These are phyloP conservation scores for Pogonomyrmex barbatus DNA, from an alignment of 1,140 invertebrate species.

Conservation along the genomic window DNA sequence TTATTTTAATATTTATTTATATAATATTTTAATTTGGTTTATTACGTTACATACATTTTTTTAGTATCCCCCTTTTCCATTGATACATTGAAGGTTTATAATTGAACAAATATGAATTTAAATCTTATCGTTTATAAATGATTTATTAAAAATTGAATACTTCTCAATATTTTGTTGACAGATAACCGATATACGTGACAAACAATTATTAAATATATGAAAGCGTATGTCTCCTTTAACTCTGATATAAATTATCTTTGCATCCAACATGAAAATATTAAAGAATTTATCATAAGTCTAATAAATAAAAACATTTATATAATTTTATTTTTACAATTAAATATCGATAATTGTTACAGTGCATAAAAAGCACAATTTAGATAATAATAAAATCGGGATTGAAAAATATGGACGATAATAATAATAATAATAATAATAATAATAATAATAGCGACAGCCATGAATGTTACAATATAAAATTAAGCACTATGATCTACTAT, in stretches of 20 bases:
- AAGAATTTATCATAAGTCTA: background rate
- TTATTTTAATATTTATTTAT: constrained; percentile 19
- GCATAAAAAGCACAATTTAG: background rate
- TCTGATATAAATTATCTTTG: background rate
- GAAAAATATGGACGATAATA: background rate
- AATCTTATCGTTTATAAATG: constrained; percentile 17
- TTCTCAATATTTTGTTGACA: background rate
- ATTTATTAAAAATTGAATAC: constrained; percentile 26
- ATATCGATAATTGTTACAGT: background rate
- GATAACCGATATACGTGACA: background rate
- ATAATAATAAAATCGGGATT: background rate
- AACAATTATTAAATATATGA: background rate
- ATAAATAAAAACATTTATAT: background rate
- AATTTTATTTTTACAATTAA: background rate
- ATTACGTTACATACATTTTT: background rate
- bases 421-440: background rate
- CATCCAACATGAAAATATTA: background rate
- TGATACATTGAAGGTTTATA: background rate
- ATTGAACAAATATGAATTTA: constrained; percentile 30
- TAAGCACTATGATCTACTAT: too few species aligned
- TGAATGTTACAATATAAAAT: background rate
- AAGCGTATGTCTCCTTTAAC: constrained; percentile 13
- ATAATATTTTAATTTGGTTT: background rate
- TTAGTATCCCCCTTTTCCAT: background rate
- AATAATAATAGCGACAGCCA: too few species aligned